A percentile compares a stretch with the other conserved stretches of the same genome.
Conservation (phyloP, 2,797 vertebrate genomes). For the Tauraco hartlaubi region DNA sequence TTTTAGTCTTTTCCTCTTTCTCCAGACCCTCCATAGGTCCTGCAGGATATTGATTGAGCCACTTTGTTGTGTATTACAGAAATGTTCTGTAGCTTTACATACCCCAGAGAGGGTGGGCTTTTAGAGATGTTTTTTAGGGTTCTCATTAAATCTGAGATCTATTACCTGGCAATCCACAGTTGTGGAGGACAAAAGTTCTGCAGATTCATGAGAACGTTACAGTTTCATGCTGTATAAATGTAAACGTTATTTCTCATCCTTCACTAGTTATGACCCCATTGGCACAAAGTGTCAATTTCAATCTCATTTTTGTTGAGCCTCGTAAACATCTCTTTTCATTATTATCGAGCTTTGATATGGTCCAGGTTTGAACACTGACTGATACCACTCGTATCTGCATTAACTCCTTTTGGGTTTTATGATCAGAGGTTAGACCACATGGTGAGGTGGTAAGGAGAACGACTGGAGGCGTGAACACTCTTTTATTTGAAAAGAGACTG, state of each 20-base stretch:
- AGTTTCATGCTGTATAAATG: background rate
- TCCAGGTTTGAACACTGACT: background rate
- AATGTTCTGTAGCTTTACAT: background rate
- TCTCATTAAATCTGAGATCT: background rate
- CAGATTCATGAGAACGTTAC: background rate
- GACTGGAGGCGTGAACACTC: background rate
- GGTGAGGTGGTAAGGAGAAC: background rate
- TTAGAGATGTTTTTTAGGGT: background rate
- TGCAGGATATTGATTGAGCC: background rate
- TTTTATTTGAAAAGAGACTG: background rate
- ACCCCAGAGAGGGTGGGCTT: background rate
- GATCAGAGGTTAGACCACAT: background rate
- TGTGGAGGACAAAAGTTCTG: background rate
- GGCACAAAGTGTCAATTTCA: background rate
- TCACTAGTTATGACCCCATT: background rate
- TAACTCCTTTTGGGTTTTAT: background rate
- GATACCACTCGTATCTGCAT: background rate
- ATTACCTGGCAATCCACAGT: background rate
- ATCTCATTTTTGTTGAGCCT: background rate
- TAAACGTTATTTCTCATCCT: background rate
- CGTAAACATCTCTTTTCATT: background rate
- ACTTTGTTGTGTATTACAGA: background rate
- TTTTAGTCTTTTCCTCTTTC: background rate
- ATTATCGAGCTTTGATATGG: background rate
- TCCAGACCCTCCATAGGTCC: background rate